Evolutionary conservation across 2,797 vertebrate species (phyloP).

Genomic region (Mus minutoides): DNA sequence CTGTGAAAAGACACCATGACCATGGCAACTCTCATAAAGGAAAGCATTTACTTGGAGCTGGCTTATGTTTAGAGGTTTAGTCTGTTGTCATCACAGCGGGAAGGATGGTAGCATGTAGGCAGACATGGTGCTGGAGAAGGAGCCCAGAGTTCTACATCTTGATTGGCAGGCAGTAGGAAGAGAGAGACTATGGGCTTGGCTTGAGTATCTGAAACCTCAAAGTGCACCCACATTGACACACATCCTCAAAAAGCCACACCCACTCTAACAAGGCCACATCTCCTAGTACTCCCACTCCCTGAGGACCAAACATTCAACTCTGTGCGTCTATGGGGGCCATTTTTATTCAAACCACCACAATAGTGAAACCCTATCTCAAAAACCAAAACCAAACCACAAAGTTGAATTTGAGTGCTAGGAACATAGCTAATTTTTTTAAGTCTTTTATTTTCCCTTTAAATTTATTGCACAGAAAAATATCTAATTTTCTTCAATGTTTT

Average conservation of each 20-base stretch:
- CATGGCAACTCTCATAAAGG: not conserved
- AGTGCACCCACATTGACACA: not conserved
- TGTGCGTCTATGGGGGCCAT: not conserved
- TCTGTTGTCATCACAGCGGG: not conserved
- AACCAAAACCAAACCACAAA: not conserved
- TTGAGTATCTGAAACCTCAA: not conserved
- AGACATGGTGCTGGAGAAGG: not conserved
- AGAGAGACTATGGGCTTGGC: not conserved
- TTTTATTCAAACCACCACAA: not conserved
- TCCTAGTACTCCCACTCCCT: not conserved
- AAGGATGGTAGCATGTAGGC: not conserved
- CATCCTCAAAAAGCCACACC: not conserved
- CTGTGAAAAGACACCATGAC: not conserved
- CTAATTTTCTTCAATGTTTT: not conserved
- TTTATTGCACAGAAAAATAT: not conserved
- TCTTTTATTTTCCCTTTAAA: not conserved
- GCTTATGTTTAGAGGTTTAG: not conserved
- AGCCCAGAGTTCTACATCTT: not conserved
- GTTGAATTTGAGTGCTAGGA: not conserved
- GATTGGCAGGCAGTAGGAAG: not conserved
- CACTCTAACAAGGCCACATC: not conserved
- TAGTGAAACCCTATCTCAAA: not conserved
- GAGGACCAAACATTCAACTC: not conserved
- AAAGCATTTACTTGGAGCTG: not conserved
- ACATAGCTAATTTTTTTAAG: not conserved